These are phyloP conservation scores for Vicugna pacos DNA, from an alignment of 2,113 vertebrate genomes.

Conservation along the genomic window DNA sequence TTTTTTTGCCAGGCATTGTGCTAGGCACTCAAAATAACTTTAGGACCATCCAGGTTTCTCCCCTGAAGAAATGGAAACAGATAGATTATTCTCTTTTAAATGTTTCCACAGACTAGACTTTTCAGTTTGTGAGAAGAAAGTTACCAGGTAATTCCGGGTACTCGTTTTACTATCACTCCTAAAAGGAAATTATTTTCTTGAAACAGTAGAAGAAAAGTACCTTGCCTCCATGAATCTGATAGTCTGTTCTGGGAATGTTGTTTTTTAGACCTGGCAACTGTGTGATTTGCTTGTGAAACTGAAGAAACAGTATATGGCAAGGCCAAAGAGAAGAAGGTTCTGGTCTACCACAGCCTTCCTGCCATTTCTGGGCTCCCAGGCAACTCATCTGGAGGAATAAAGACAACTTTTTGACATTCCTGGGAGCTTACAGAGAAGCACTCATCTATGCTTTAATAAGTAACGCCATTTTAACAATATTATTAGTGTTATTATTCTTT, in stretches of 20 bases:
- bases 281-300: neutral
- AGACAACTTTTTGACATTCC: neutral
- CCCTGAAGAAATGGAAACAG: conserved; percentile 43
- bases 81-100: conserved; percentile 2
- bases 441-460: neutral
- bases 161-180: neutral
- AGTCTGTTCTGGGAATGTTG: neutral
- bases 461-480: neutral
- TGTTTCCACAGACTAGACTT: neutral
- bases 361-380: neutral
- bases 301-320: neutral
- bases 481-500: neutral
- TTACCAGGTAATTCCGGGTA: neutral
- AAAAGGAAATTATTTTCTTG: conserved; percentile 56
- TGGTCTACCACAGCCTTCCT: too few relatives aligned
- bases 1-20: neutral
- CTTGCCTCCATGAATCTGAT: neutral
- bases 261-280: neutral
- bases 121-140: conserved; percentile 20
- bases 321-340: neutral
- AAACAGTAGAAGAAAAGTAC: conserved; percentile 48
- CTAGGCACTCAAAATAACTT: neutral
- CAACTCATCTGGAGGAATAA: neutral
- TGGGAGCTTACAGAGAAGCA: neutral
- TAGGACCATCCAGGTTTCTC: neutral